A percentile compares a stretch with the other conserved stretches of the same genome.
These are phyloP conservation scores for Plebejus anna DNA, from an alignment of 2,888 invertebrate species.

Conservation along the genomic window DNA sequence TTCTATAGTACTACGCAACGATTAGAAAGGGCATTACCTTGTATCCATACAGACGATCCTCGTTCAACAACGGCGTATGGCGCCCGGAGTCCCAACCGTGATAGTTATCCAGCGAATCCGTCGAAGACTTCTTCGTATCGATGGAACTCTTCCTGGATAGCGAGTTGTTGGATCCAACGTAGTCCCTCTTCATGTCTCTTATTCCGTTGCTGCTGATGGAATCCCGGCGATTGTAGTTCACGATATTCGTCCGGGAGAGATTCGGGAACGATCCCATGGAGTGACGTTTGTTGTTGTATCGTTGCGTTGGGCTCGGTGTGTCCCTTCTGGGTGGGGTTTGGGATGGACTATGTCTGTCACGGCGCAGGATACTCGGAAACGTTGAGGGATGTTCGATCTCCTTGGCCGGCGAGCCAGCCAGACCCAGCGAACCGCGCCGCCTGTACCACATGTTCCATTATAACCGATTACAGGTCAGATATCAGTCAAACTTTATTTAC, in stretches of 20 bases:
- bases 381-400: slow-evolving; percentile 85
- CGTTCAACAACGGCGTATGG: slow-evolving; percentile 74
- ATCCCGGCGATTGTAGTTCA: slow-evolving; percentile 70
- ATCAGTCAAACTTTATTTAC: neutral
- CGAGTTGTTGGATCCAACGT: slow-evolving; percentile 69
- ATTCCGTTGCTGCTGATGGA: slow-evolving; percentile 60
- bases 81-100: slow-evolving; percentile 85
- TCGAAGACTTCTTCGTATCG: slow-evolving; percentile 79
- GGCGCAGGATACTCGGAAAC: slow-evolving; percentile 84
- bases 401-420: slow-evolving; percentile 78
- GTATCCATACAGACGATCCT: slow-evolving; percentile 34
- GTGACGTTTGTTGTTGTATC: slow-evolving; percentile 59
- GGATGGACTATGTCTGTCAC: slow-evolving; percentile 76
- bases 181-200: slow-evolving; percentile 76
- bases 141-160: slow-evolving; percentile 74
- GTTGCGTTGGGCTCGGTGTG: slow-evolving; percentile 69
- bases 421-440: slow-evolving; percentile 80
- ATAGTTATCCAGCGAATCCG: slow-evolving; percentile 86
- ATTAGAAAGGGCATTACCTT: slow-evolving; percentile 54
- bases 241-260: slow-evolving; percentile 59
- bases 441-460: slow-evolving; percentile 50
- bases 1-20: neutral
- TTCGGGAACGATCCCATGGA: slow-evolving; percentile 73
- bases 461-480: neutral
- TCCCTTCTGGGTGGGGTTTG: slow-evolving; percentile 73